These are phyloP conservation scores for Peromyscus aztecus DNA, from an alignment of 2,797 vertebrate genomes.

Conservation along the genomic window DNA sequence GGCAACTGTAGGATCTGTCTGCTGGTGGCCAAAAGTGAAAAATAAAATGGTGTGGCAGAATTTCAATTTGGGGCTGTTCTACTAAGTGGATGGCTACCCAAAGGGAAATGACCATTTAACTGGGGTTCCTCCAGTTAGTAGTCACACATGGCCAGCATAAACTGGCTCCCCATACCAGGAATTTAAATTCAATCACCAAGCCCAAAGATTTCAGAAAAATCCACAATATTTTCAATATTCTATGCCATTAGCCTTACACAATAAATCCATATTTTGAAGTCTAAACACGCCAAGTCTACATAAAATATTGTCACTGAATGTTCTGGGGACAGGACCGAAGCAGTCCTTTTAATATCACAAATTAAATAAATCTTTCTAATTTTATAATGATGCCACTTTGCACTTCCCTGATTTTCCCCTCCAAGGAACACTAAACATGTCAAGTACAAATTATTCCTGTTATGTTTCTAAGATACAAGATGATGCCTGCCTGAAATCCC, in stretches of 20 bases:
- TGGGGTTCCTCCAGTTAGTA: neutral
- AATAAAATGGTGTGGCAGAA: neutral
- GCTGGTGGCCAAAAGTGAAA: neutral
- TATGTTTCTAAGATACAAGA: neutral
- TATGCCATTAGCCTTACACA: neutral
- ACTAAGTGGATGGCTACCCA: neutral
- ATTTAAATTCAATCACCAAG: neutral
- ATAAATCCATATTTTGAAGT: neutral
- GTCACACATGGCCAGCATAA: neutral
- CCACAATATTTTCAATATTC: constrained; percentile 18
- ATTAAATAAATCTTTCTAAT: constrained; percentile 25
- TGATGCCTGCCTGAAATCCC: neutral
- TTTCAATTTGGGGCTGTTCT: neutral
- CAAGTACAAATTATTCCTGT: neutral
- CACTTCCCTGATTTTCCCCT: constrained; percentile 39
- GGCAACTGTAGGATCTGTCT: neutral
- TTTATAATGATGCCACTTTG: neutral
- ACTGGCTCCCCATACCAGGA: neutral
- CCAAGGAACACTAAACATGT: neutral
- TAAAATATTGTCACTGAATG: neutral
- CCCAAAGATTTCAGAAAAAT: constrained; percentile 23
- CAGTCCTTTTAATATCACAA: constrained; percentile 29
- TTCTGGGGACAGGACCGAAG: neutral
- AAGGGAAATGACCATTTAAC: constrained; percentile 20
- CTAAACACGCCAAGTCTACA: neutral